Evolutionary conservation across 2,797 vertebrate species (phyloP), one percentile per base, ranked within the genome.

Genomic region (Typhlichthys eigenmanni): DNA sequence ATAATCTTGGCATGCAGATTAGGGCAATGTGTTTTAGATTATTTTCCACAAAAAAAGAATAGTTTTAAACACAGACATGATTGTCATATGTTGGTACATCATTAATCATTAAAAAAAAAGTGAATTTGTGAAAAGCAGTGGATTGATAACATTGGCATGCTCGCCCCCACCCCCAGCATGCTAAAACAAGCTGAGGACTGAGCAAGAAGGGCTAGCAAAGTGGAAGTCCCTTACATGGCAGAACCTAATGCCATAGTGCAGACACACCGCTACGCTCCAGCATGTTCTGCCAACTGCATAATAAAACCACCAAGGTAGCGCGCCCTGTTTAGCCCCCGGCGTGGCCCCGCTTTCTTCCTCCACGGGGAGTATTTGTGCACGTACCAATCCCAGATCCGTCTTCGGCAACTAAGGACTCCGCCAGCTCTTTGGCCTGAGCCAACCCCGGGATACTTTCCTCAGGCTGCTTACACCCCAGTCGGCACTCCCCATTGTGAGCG

Each of bases 351-450:
- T 17, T 34, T 51, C n/a, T 47, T 61, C 60, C 58, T 13, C 48
- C 38, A 17, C 4, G 1, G 4, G 2, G 64, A 54, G 53, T 34
- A 4, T 55, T 75, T 80, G 66, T 65, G 54, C 62, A 92, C 90
- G 70, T 92, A 92, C 92, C 91, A 76, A 90, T 92, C 93, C 96
- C 95, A 88, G 95, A 85, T 94, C 95, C 93, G 0, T 97, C 96
- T 14, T 98, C 95, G 0, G 92, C 92, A 0, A 96, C 95, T 74
- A 98, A 94, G 89, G 95, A 95, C 92, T 97, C 95, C 0, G 95
- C 95, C 52, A 99, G 95, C 91, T 98, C 95, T 92, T 98, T 98
- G 90, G 95, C 94, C 89, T 95, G 94, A 84, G 96, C 94, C 76
- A 98, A 92, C 74, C 95, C 95, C 0, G 93, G 91, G 78, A 95